phyloP scores from a whole-genome alignment of 2,113 vertebrate species.

The Leptobrachium leishanense region DNA sequence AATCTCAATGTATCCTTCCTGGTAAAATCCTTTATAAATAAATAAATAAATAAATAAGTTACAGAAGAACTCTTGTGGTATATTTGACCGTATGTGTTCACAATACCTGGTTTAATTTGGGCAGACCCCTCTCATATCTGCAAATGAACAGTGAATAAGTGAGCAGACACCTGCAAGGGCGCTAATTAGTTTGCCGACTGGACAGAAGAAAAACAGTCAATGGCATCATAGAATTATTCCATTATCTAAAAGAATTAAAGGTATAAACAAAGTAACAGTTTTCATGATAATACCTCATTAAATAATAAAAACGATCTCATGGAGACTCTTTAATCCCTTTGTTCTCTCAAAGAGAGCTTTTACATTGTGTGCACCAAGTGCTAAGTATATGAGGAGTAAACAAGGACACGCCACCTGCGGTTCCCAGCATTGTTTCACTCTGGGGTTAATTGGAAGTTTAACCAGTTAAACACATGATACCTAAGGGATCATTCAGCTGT shows the following conservation, averaged over 20 bases:
- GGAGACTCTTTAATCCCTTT: conserved; percentile 11
- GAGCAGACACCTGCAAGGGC: background rate
- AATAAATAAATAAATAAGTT: too few species aligned
- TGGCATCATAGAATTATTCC: background rate
- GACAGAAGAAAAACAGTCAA: background rate
- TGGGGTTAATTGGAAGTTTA: conserved; percentile 41
- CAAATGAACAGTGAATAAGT: background rate
- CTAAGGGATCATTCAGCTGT: background rate
- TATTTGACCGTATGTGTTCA: background rate
- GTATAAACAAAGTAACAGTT: background rate
- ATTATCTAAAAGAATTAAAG: background rate
- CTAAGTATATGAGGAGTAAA: background rate
- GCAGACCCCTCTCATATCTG: background rate
- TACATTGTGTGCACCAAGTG: background rate
- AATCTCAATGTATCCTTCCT: too few species aligned
- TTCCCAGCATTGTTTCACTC: conserved; percentile 16
- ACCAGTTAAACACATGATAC: conserved; percentile 26
- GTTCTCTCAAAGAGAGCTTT: background rate
- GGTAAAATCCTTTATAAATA: too few species aligned
- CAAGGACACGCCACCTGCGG: conserved; percentile 6
- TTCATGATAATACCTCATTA: background rate
- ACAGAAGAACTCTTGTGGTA: too few species aligned
- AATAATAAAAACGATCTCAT: background rate
- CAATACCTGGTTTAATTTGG: too few species aligned
- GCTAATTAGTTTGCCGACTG: background rate